Evolutionary conservation across 2,888 invertebrate genomes (phyloP).

Genomic region (Drosophila meridiana): DNA sequence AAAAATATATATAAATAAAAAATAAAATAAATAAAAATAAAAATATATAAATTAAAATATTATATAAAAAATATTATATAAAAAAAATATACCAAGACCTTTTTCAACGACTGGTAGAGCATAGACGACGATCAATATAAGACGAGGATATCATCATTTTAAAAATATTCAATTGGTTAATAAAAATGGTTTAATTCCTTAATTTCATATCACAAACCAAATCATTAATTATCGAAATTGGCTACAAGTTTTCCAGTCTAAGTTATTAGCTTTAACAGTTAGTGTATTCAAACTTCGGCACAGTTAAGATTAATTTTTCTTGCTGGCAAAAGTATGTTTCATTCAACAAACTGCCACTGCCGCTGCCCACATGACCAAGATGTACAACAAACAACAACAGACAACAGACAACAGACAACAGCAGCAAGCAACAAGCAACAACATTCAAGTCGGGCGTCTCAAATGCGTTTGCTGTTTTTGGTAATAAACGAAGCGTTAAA

Average conservation of each 20-base stretch:
- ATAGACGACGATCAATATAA: too few relatives aligned
- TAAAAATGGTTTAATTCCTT: too few relatives aligned
- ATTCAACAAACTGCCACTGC: slow-evolving; percentile 36
- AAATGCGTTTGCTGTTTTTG: slow-evolving; percentile 72
- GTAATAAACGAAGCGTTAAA: slow-evolving; percentile 81
- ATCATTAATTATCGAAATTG: not conserved
- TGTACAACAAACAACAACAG: slow-evolving; percentile 14
- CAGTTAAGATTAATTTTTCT: not conserved
- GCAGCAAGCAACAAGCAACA: slow-evolving; percentile 11
- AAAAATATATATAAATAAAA: too few relatives aligned
- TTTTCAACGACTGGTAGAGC: too few relatives aligned
- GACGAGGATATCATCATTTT: too few relatives aligned
- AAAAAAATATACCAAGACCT: too few relatives aligned
- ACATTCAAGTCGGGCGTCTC: slow-evolving; percentile 26
- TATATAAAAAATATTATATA: too few relatives aligned
- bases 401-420: slow-evolving; percentile 1
- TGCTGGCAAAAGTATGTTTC: slow-evolving; percentile 25
- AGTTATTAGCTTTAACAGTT: not conserved
- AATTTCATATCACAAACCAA: not conserved
- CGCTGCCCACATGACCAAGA: slow-evolving; percentile 41
- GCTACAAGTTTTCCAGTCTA: not conserved
- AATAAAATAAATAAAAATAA: too few relatives aligned
- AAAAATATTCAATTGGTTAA: too few relatives aligned
- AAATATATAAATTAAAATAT: too few relatives aligned
- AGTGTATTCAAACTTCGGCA: slow-evolving; percentile 13